Percentiles rank a stretch among this genome's conserved stretches.
phyloP scores from a whole-genome alignment of 2,797 vertebrate genomes.

The Molothrus ater region DNA sequence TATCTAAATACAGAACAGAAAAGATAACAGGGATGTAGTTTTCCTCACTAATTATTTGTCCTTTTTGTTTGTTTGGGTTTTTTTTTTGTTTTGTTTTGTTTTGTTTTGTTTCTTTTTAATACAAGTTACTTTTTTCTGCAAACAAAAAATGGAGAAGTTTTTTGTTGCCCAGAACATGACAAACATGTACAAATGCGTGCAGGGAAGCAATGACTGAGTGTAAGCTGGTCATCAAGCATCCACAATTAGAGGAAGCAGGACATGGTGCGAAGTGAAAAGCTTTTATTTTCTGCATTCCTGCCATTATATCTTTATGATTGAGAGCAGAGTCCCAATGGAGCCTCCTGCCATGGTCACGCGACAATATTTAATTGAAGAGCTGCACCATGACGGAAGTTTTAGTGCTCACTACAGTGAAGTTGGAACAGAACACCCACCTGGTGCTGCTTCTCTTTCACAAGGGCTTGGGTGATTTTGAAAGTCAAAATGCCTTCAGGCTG shows the following conservation, averaged over 20 bases:
- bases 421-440: not conserved
- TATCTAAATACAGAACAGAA: not conserved
- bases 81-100: not conserved
- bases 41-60: not conserved
- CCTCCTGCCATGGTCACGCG: not conserved
- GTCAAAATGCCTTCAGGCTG: not conserved
- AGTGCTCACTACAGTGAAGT: not conserved
- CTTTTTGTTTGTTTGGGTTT: not conserved
- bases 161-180: not conserved
- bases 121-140: not conserved
- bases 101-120: not conserved
- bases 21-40: not conserved
- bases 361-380: not conserved
- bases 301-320: not conserved
- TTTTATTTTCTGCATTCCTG: conserved; percentile 28
- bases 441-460: not conserved
- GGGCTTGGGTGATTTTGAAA: not conserved
- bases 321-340: not conserved
- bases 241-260: conserved; percentile 56
- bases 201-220: not conserved
- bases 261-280: not conserved
- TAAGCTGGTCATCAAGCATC: not conserved
- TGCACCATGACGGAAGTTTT: not conserved
- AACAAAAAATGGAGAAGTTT: not conserved
- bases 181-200: not conserved